Conservation (phyloP, 1,140 invertebrate genomes). For the Andricus grossulariae region DNA sequence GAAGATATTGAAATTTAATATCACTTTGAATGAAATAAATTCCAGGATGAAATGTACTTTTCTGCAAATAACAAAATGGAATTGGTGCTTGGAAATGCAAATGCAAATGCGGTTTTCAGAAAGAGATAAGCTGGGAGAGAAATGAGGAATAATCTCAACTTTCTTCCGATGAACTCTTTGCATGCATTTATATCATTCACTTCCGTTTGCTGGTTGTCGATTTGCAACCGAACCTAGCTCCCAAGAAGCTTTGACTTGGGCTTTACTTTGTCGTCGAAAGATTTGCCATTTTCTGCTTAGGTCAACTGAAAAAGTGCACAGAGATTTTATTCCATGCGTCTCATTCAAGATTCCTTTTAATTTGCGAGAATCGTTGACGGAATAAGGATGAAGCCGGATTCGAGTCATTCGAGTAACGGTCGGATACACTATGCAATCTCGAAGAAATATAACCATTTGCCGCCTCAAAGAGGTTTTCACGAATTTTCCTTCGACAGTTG, state of each 20-base stretch:
- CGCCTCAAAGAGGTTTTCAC: conserved; percentile 38
- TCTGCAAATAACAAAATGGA: conserved; percentile 2
- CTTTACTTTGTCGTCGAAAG: conserved; percentile 37
- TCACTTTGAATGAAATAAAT: neutral
- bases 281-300: conserved; percentile 65
- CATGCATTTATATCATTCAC: conserved; percentile 36
- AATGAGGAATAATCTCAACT: conserved; percentile 1
- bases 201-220: conserved; percentile 48
- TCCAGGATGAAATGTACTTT: neutral
- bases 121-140: neutral
- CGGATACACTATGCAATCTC: conserved; percentile 52
- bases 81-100: neutral
- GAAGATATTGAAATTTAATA: neutral
- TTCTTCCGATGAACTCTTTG: neutral
- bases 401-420: neutral
- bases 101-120: neutral
- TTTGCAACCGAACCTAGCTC: conserved; percentile 34
- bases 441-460: conserved; percentile 40
- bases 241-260: conserved; percentile 38
- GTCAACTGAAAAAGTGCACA: conserved; percentile 57
- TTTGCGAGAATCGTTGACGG: conserved; percentile 35
- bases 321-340: conserved; percentile 41
- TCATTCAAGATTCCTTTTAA: conserved; percentile 55
- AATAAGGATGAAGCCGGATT: conserved; percentile 27
- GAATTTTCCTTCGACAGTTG: conserved; percentile 43